Evolutionary conservation across 2,797 vertebrate species (phyloP).

Genomic region (Scolopax bukidnonensis): DNA sequence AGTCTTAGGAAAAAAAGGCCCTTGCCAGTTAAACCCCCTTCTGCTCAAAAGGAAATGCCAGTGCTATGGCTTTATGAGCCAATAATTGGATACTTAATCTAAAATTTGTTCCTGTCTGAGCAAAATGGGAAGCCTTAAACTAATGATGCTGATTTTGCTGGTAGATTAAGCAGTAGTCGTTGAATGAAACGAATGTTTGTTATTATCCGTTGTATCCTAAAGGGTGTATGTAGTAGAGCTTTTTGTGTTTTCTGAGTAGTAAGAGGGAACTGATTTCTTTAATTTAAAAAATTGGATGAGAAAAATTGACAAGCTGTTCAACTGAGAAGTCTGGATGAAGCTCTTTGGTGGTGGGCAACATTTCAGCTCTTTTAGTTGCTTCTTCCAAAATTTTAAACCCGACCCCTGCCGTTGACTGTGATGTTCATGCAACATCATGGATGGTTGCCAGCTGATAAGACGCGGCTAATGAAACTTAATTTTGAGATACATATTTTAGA

Average conservation of each 20-base stretch:
- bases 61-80: constrained; percentile 36
- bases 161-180: constrained; percentile 13
- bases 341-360: not conserved
- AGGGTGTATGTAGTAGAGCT: not conserved
- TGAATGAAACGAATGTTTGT: constrained; percentile 43
- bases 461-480: not conserved
- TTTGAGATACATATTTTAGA: not conserved
- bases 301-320: not conserved
- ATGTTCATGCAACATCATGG: not conserved
- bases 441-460: not conserved
- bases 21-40: constrained; percentile 25
- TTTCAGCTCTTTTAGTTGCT: not conserved
- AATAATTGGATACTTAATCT: constrained; percentile 47
- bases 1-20: constrained; percentile 9
- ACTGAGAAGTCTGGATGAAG: not conserved
- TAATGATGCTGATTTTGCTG: constrained; percentile 48
- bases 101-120: constrained; percentile 36
- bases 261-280: not conserved
- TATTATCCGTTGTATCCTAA: constrained; percentile 8
- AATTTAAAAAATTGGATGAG: not conserved
- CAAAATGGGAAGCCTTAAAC: constrained; percentile 6
- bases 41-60: constrained; percentile 4
- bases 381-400: not conserved
- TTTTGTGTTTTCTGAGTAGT: not conserved
- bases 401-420: rapidly evolving